Percentiles rank a stretch among this genome's conserved stretches.
These are phyloP conservation scores for Tragelaphus eurycerus DNA, from an alignment of 2,797 vertebrate genomes.

Conservation along the genomic window DNA sequence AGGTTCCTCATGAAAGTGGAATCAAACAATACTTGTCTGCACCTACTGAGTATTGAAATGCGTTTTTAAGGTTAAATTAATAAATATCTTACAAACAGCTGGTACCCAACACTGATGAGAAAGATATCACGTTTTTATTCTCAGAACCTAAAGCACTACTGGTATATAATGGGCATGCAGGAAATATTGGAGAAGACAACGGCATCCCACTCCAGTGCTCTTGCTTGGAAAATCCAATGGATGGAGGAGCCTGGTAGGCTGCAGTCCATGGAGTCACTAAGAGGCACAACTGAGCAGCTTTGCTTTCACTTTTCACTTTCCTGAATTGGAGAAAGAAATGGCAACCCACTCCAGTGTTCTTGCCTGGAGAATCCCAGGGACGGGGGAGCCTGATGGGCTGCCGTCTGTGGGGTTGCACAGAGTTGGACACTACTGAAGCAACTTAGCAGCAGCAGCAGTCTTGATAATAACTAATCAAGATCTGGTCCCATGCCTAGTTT, in stretches of 20 bases:
- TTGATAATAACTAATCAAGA: background rate
- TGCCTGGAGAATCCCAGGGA: no score
- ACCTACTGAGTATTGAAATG: background rate
- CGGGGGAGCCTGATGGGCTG: no score
- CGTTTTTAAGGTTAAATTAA: background rate
- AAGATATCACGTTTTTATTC: background rate
- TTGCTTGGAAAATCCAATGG: no score
- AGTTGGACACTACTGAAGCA: fast-evolving
- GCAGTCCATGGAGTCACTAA: no score
- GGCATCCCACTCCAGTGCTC: no score
- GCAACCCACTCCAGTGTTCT: no score
- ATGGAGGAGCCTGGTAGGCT: no score
- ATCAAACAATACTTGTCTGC: background rate
- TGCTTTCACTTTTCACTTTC: no score
- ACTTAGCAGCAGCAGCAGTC: no score
- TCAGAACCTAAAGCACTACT: background rate
- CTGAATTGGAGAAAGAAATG: no score
- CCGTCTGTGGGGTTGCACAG: no score
- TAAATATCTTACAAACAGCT: background rate
- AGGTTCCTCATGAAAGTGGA: background rate
- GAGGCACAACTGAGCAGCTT: no score
- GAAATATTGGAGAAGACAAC: background rate
- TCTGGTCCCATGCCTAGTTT: background rate
- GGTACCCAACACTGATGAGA: background rate
- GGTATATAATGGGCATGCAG: background rate